Evolutionary conservation across 2,888 invertebrate species (phyloP), one percentile per base, ranked within the genome.

Genomic region (Zygogramma bicolorata): DNA sequence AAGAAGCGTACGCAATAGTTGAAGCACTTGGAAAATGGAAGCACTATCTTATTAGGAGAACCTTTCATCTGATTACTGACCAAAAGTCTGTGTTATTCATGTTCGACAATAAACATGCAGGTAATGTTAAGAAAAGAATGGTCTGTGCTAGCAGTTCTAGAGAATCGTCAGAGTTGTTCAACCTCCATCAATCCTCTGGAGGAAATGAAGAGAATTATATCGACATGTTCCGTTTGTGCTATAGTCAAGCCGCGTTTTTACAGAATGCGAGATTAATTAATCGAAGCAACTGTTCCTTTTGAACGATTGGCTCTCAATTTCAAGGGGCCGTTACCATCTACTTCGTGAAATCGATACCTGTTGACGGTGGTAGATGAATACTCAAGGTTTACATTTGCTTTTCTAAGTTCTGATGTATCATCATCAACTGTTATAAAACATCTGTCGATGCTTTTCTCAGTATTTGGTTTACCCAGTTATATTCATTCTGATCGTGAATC

Each of bases 401-500:
- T 53, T 65, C 66, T 75, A 27, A 73, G 74, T 68, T 18, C 58
- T 15, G 75, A 77, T 57, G 29, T 74, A 38, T 70, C 74, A 13
- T 22, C 75, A 15, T n/a, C 57, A 3, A 73, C 74, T 57, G 75
- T 76, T 7, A 76, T 78, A 20, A 58, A 62, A 38, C 63, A 68
- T 57, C 42, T 77, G n/a, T 42, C 60, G 40, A 25, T 1, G 59
- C n/a, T 62, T 75, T 60, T 60, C 34, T 60, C 34, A 3, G 2
- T 31, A 3, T 79, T 79, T 65, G 77, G 77, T 8, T 66, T 71
- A 10, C 77, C 77, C 10, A 57, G 70, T 15, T 78, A 53, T 42
- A 72, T 80, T 27, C 78, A 79, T 69, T 74, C 72, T 7, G 77
- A 80, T 53, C 63, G 73, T 71, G 76, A 15, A 10, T 42, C 42